phyloP scores from a whole-genome alignment of 2,888 invertebrate genomes.

The Dascillus cervinus region DNA sequence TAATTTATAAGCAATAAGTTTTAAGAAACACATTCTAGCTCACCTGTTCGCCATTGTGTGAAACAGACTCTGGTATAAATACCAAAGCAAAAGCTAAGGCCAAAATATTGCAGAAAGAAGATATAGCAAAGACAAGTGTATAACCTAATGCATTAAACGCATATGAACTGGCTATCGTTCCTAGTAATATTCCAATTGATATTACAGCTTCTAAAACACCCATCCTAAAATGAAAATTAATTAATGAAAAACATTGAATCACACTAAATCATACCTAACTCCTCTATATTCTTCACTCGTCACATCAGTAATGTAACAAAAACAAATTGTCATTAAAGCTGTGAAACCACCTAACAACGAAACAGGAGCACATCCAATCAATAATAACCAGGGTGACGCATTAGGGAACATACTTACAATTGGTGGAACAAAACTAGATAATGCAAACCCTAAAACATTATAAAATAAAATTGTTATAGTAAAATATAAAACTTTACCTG shows the following conservation, averaged over 20 bases:
- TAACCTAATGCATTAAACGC: constrained; percentile 50
- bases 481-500: constrained; percentile 40
- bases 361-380: constrained; percentile 49
- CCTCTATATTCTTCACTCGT: constrained; percentile 53
- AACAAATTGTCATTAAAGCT: constrained; percentile 49
- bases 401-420: constrained; percentile 10
- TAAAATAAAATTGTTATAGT: neutral
- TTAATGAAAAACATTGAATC: too few relatives aligned
- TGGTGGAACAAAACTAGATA: constrained; percentile 4
- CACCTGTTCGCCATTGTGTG: too few relatives aligned
- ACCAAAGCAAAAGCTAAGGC: constrained; percentile 46
- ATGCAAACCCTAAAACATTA: constrained; percentile 4
- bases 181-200: constrained; percentile 53
- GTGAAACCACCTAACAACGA: constrained; percentile 56
- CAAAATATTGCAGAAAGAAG: constrained; percentile 39
- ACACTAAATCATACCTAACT: too few relatives aligned
- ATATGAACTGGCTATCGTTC: constrained; percentile 53
- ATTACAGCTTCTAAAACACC: constrained; percentile 53
- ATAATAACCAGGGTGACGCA: constrained; percentile 38
- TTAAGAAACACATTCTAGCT: too few relatives aligned
- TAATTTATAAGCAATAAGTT: too few relatives aligned
- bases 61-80: constrained; percentile 49
- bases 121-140: constrained; percentile 45
- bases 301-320: constrained; percentile 54
- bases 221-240: too few relatives aligned